Percentiles rank a stretch among this genome's conserved stretches.
Evolutionary conservation across 2,797 vertebrate species (phyloP).

Genomic region (Phyllotis vaccarum): DNA sequence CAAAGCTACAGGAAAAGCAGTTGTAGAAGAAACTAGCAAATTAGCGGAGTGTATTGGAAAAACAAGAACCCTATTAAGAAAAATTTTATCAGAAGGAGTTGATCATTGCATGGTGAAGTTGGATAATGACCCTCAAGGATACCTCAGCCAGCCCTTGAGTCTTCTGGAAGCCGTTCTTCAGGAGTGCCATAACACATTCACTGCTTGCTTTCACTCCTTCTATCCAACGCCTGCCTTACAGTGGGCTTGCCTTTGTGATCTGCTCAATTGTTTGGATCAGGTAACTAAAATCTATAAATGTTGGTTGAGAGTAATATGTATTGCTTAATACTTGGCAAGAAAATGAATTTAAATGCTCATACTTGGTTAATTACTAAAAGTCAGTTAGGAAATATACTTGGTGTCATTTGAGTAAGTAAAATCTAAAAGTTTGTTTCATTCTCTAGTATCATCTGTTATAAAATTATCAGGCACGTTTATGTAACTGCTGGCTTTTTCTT

Average conservation of each 20-base stretch:
- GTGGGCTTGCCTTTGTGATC: constrained; percentile 98
- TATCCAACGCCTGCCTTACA: constrained; percentile 98
- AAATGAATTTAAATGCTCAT: constrained; percentile 11
- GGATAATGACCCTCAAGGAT: constrained; percentile 98
- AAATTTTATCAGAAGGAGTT: constrained; percentile 98
- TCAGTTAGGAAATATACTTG: constrained; percentile 12
- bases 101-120: constrained; percentile 98
- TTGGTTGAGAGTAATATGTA: constrained; percentile 3
- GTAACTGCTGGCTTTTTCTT: not conserved
- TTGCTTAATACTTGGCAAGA: constrained; percentile 37
- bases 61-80: constrained; percentile 97
- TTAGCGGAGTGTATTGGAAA: constrained; percentile 99
- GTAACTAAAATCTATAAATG: constrained; percentile 84
- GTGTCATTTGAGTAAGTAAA: not conserved
- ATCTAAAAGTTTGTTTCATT: constrained; percentile 4
- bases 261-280: constrained; percentile 99
- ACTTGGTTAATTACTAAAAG: constrained; percentile 38
- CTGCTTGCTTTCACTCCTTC: constrained; percentile 99
- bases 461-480: not conserved
- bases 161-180: constrained; percentile 98
- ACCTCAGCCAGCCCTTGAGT: constrained; percentile 96
- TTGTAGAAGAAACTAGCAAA: constrained; percentile 99
- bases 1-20: constrained; percentile 96
- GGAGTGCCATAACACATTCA: constrained; percentile 99
- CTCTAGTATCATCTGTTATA: not conserved